Conservation (phyloP, 1,140 invertebrate species). For the Micrasema longulum region DNA sequence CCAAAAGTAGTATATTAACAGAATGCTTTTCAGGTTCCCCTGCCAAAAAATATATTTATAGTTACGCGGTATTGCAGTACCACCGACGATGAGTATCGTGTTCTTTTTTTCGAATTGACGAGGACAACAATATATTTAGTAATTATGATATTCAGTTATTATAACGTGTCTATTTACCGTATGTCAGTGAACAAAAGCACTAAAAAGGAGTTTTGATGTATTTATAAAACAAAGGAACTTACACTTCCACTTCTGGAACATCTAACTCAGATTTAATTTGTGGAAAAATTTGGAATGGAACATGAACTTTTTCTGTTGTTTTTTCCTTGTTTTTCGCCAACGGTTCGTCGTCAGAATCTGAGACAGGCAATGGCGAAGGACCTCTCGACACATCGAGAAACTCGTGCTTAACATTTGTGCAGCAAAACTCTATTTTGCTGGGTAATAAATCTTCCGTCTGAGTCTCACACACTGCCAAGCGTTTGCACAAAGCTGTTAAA, state of each 20-base stretch:
- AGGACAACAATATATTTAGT: no score
- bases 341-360: conserved; percentile 65
- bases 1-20: no score
- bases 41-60: no score
- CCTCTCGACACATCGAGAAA: conserved; percentile 32
- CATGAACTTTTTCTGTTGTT: conserved; percentile 20
- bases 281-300: conserved; percentile 3
- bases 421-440: conserved; percentile 41
- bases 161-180: no score
- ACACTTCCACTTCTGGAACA: conserved; percentile 30
- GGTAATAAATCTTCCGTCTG: conserved; percentile 25
- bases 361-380: conserved; percentile 17
- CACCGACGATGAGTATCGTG: no score
- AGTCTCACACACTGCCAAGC: conserved; percentile 8
- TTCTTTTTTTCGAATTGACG: no score
- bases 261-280: conserved; percentile 30
- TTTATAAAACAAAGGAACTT: no score
- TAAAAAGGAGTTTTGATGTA: no score
- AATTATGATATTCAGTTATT: no score
- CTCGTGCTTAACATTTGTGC: conserved; percentile 38
- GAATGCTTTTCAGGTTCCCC: no score
- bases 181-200: no score
- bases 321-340: conserved; percentile 57
- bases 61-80: no score
- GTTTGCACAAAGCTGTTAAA: conserved; percentile 26